Conservation (phyloP, 2,888 invertebrate species). For the Halocaridina rubra region DNA sequence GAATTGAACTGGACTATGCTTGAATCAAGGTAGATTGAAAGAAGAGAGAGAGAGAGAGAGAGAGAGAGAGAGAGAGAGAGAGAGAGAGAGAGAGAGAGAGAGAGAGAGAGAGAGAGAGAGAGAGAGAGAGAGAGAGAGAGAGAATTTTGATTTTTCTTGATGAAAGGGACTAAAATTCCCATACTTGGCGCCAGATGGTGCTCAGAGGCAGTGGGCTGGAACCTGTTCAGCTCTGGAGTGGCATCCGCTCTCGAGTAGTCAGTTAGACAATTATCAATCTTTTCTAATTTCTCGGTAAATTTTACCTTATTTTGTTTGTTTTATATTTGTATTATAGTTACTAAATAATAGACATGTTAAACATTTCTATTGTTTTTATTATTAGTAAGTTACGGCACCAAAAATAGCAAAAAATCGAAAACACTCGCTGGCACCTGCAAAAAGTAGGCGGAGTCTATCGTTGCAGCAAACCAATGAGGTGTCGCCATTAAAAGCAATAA, state of each 20-base stretch:
- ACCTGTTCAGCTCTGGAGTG: slow-evolving; percentile 15
- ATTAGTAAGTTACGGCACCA: neutral
- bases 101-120: slow-evolving; percentile 3
- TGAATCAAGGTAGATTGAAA: neutral
- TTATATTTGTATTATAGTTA: neutral
- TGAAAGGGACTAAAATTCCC: slow-evolving; percentile 21
- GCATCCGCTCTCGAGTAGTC: neutral
- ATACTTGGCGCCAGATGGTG: slow-evolving; percentile 48
- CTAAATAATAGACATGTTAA: neutral
- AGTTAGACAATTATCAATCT: neutral
- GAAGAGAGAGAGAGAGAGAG: neutral
- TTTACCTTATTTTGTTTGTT: neutral
- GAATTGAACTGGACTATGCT: no score
- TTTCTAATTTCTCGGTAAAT: neutral
- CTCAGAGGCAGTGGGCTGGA: slow-evolving; percentile 52
- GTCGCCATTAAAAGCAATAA: slow-evolving; percentile 53
- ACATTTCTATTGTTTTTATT: neutral
- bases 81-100: slow-evolving; percentile 26
- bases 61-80: neutral
- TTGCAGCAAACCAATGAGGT: slow-evolving; percentile 13
- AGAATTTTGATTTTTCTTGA: neutral
- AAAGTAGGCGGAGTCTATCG: slow-evolving; percentile 18
- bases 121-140: neutral
- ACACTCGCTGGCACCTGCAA: neutral
- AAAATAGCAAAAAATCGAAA: no score